phyloP scores from a whole-genome alignment of 2,113 vertebrate species.

The Pelmatolapia mariae region DNA sequence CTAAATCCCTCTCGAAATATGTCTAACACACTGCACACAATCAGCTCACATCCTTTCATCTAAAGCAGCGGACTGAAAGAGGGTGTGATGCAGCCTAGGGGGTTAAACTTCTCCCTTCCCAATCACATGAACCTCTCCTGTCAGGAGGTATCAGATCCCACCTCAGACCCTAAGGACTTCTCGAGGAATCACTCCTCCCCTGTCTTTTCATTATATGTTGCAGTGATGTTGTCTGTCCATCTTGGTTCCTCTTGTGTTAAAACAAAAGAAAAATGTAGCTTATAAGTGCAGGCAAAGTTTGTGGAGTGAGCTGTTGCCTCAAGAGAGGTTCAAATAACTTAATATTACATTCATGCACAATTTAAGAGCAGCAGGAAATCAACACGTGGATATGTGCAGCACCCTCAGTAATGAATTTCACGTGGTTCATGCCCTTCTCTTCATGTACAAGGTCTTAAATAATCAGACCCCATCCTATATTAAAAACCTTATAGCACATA shows the following conservation, averaged over 20 bases:
- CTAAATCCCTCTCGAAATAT: background rate
- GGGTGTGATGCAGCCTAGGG: constrained; percentile 34
- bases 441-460: background rate
- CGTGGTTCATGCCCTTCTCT: background rate
- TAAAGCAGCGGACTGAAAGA: constrained; percentile 50
- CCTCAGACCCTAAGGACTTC: constrained; percentile 12
- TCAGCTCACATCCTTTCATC: constrained; percentile 54
- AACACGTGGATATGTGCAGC: background rate
- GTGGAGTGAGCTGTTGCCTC: background rate
- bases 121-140: constrained; percentile 63
- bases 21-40: constrained; percentile 15
- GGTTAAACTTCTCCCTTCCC: constrained; percentile 47
- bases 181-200: background rate
- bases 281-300: background rate
- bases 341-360: background rate
- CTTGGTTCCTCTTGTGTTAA: background rate
- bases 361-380: background rate
- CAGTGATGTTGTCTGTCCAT: background rate
- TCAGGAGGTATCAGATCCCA: constrained; percentile 51
- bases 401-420: background rate
- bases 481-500: background rate
- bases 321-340: background rate
- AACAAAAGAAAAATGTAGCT: background rate
- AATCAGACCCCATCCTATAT: background rate
- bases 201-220: background rate